Evolutionary conservation across 2,113 vertebrate genomes (phyloP).

Genomic region (Thermophis baileyi): DNA sequence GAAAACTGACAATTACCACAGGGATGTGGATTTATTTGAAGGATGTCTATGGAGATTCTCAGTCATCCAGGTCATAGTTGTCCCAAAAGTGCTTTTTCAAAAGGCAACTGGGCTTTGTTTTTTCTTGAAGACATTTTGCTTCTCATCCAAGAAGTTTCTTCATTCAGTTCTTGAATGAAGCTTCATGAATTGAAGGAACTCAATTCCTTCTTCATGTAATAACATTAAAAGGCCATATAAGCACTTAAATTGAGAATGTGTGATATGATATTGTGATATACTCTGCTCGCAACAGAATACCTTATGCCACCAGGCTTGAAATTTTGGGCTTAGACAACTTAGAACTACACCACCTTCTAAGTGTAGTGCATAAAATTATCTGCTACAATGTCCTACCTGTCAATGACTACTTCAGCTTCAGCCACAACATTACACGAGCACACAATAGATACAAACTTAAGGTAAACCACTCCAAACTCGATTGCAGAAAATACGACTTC

Average conservation of each 20-base stretch:
- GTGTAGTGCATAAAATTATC: no score
- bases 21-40: neutral
- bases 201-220: neutral
- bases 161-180: neutral
- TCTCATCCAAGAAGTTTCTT: neutral
- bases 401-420: no score
- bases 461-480: no score
- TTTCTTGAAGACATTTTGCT: neutral
- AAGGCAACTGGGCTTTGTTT: neutral
- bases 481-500: no score
- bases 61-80: neutral
- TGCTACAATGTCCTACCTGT: no score
- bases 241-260: neutral
- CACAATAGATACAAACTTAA: no score
- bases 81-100: neutral
- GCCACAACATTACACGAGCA: no score
- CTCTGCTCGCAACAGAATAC: no score
- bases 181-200: neutral
- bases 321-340: no score
- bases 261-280: neutral
- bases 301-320: no score
- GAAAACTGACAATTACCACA: neutral
- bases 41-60: neutral
- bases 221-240: neutral
- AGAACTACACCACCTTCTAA: no score